Percentiles rank a stretch among this genome's conserved stretches.
Evolutionary conservation across 2,888 invertebrate genomes (phyloP).

Genomic region (Protodeltote pygarga): DNA sequence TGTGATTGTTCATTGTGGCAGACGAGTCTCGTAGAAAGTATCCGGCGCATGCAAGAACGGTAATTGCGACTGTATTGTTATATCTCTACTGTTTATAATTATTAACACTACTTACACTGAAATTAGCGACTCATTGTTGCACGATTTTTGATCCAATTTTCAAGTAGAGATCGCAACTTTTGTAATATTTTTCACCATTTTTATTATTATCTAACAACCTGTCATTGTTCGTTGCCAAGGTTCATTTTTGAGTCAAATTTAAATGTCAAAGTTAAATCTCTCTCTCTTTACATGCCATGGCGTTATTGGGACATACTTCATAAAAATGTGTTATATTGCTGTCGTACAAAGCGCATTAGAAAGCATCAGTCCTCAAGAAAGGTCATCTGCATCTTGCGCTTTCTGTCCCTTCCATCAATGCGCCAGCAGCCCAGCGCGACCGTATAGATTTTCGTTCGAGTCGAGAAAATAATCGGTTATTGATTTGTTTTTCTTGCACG

Average conservation of each 20-base stretch:
- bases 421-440: too few relatives aligned
- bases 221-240: background rate
- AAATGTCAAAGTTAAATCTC: too few relatives aligned
- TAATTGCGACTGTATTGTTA: slow-evolving; percentile 72
- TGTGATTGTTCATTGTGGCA: slow-evolving; percentile 75
- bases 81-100: slow-evolving; percentile 48
- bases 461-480: too few relatives aligned
- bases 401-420: too few relatives aligned
- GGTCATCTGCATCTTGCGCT: too few relatives aligned
- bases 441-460: too few relatives aligned
- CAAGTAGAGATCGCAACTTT: slow-evolving; percentile 14
- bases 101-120: slow-evolving; percentile 33
- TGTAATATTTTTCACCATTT: slow-evolving; percentile 16
- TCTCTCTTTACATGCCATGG: too few relatives aligned
- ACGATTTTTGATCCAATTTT: slow-evolving; percentile 38
- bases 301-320: too few relatives aligned
- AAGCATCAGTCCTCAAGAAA: too few relatives aligned
- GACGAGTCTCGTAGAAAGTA: slow-evolving; percentile 76
- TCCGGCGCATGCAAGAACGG: slow-evolving; percentile 72
- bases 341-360: too few relatives aligned
- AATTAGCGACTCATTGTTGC: slow-evolving; percentile 41
- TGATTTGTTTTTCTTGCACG: too few relatives aligned
- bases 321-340: too few relatives aligned
- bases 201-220: slow-evolving; percentile 10
- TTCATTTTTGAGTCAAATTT: background rate